A percentile compares a stretch with the other conserved stretches of the same genome.
Evolutionary conservation across 1,140 invertebrate genomes (phyloP).

Genomic region (Rhopalosiphum padi): DNA sequence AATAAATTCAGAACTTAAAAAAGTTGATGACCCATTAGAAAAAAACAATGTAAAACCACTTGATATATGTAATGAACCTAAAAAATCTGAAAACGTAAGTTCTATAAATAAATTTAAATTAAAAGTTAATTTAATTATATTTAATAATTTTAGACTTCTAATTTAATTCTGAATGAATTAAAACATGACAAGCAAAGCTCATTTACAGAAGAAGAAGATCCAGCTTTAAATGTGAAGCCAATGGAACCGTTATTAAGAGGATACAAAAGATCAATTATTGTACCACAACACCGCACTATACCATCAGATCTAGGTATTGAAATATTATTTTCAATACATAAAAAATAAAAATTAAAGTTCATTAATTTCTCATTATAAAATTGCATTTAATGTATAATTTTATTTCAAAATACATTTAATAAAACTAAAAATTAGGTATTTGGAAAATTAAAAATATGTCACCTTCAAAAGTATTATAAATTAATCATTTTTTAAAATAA

Average conservation of each 20-base stretch:
- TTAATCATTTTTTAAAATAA: neutral
- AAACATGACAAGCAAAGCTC: slow-evolving; percentile 62
- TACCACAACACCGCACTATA: slow-evolving; percentile 59
- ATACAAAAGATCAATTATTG: slow-evolving; percentile 65
- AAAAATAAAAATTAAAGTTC: neutral
- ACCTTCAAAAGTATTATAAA: neutral
- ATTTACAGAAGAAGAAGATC: slow-evolving; percentile 74
- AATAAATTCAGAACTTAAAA: slow-evolving; percentile 55
- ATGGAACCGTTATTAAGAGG: slow-evolving; percentile 88
- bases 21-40: slow-evolving; percentile 2
- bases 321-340: neutral
- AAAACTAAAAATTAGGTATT: neutral
- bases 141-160: slow-evolving; percentile 25
- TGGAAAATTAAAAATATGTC: neutral
- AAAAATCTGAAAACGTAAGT: slow-evolving; percentile 44
- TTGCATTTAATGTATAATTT: neutral
- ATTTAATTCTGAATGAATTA: slow-evolving; percentile 25
- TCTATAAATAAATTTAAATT: neutral
- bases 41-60: slow-evolving; percentile 36
- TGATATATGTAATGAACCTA: slow-evolving; percentile 2
- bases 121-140: neutral
- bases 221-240: slow-evolving; percentile 84
- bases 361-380: neutral
- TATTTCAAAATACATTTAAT: neutral
- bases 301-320: slow-evolving; percentile 53